Conservation (phyloP, 2,797 vertebrate species). For the Paedocypris micromegethes region DNA sequence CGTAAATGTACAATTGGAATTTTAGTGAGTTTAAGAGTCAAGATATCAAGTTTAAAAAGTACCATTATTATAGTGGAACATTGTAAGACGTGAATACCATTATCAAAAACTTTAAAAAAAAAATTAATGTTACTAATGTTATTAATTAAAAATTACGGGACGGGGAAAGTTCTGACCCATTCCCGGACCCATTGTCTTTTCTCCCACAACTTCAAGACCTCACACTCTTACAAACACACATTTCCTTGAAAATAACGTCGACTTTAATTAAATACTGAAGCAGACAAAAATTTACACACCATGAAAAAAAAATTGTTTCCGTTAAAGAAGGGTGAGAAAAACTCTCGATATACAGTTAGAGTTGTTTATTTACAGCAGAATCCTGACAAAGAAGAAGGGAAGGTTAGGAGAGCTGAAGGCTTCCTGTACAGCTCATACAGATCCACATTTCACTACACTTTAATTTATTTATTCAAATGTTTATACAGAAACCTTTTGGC, state of each 20-base stretch:
- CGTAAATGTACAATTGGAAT: too few species aligned
- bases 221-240: too few species aligned
- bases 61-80: too few species aligned
- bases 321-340: not conserved
- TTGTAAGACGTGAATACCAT: too few species aligned
- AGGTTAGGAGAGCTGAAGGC: slow-evolving; percentile 63
- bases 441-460: slow-evolving; percentile 74
- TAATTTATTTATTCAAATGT: slow-evolving; percentile 67
- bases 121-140: too few species aligned
- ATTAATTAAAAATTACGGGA: too few species aligned
- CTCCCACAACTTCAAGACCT: too few species aligned
- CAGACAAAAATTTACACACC: not conserved
- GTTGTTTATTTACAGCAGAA: slow-evolving; percentile 82
- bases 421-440: slow-evolving; percentile 65
- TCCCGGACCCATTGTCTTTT: too few species aligned
- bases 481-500: slow-evolving; percentile 74
- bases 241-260: not conserved
- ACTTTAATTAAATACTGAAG: not conserved
- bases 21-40: too few species aligned
- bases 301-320: not conserved
- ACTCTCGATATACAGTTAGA: slow-evolving; percentile 67
- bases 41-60: too few species aligned
- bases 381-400: slow-evolving; percentile 60
- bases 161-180: too few species aligned
- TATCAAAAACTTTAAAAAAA: too few species aligned